These are phyloP conservation scores for Lutraria rhynchaena DNA, from an alignment of 1,140 invertebrate genomes.

Conservation along the genomic window DNA sequence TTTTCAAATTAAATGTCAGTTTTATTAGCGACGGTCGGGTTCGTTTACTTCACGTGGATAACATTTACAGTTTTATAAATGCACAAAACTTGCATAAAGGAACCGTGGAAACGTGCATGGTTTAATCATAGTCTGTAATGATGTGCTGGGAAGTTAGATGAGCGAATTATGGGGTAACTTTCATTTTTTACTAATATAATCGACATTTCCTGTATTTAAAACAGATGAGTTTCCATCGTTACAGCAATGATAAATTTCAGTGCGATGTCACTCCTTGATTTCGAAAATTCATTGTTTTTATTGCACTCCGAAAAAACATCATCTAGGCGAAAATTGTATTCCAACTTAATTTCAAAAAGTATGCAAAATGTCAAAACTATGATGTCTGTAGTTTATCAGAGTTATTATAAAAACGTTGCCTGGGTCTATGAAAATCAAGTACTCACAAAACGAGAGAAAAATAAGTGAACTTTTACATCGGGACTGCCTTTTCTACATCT, in stretches of 20 bases:
- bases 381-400: constrained; percentile 32
- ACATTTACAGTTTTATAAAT: no score
- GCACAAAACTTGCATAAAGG: no score
- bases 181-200: no score
- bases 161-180: no score
- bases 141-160: no score
- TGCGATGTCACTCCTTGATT: no score
- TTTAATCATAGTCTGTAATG: no score
- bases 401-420: constrained; percentile 39
- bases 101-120: no score
- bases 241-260: no score
- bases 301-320: constrained; percentile 1
- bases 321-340: constrained; percentile 21
- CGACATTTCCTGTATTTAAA: constrained; percentile 19
- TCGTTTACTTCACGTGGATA: no score
- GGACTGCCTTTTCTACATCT: constrained; percentile 37
- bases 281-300: neutral
- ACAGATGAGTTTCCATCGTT: neutral
- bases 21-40: no score
- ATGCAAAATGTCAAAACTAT: constrained; percentile 38
- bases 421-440: constrained; percentile 38
- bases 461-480: neutral
- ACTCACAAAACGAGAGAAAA: constrained; percentile 20
- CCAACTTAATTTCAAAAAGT: constrained; percentile 33
- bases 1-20: no score